Evolutionary conservation across 2,888 invertebrate species (phyloP), one percentile per base, ranked within the genome.

Genomic region (Vanessa cardui): DNA sequence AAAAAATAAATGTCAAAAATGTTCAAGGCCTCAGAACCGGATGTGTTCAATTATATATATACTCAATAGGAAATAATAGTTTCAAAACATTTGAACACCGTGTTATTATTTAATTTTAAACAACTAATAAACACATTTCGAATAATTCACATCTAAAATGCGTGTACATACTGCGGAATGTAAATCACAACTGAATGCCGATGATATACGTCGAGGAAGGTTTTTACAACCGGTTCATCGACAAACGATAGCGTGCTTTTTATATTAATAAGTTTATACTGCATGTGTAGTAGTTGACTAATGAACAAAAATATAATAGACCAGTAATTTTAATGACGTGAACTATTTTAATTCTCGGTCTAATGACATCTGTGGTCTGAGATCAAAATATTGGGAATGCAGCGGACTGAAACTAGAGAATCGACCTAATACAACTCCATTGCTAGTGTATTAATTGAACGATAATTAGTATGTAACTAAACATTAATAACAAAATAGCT

Each of bases 191-290:
- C 83, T 84, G 39, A 39, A 33, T 33, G 39, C 39, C 12, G 76
- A 74, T 72, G 66, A 69, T 33, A 62, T 66, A 63, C 63, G 46
- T 56, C 62, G 67, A 66, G 72, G 76, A 75, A 76, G 75, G 78
- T 77, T 73, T 75, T 73, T 69, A 65, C 70, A 76, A 83, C 83
- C 83, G 83, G 83, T 83, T 80, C 77, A 76, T 76, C 73, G 72
- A 70, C 66, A 73, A 72, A 66, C 68, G 75, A 72, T 73, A 74
- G 70, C 71, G 60, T 70, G 58, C 69, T 71, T 70, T 70, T 70
- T 67, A 54, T 46, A 64, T 56, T 64, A 20, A 56, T 56, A 58
- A 50, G 58, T 56, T 47, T 65, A 60, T 56, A 58, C 31, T n/a
- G 6, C 18, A 47, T 61, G n/a, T 33, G 52, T 65, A 58, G 33